Evolutionary conservation across 2,797 vertebrate genomes (phyloP).

Genomic region (Phalloptychus januarius): DNA sequence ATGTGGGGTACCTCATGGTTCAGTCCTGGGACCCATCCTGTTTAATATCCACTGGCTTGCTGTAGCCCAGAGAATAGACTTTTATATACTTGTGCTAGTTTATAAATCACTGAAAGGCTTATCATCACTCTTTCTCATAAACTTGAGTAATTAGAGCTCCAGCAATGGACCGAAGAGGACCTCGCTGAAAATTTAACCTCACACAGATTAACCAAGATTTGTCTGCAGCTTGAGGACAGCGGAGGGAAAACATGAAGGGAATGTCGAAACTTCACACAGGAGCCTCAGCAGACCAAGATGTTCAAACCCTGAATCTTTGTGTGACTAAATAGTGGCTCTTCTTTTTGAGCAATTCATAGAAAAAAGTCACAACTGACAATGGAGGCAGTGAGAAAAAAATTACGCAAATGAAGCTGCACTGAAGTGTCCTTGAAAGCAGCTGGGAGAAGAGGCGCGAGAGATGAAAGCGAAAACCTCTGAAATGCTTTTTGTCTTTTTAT

Average conservation of each 20-base stretch:
- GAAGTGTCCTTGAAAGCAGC: slow-evolving; percentile 61
- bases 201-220: background rate
- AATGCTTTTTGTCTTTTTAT: slow-evolving; percentile 62
- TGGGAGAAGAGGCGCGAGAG: slow-evolving; percentile 34
- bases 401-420: slow-evolving; percentile 14
- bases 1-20: too few species aligned
- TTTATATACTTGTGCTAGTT: too few species aligned
- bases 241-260: background rate
- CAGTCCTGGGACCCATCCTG: too few species aligned
- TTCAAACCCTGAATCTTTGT: background rate
- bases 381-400: slow-evolving; percentile 16
- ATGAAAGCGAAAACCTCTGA: slow-evolving; percentile 45
- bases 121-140: background rate
- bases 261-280: background rate
- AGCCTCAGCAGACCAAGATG: background rate
- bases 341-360: slow-evolving; percentile 20
- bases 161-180: background rate
- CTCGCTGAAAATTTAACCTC: background rate
- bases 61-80: too few species aligned
- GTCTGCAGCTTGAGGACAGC: background rate
- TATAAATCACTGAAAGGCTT: too few species aligned
- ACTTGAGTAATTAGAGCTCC: background rate
- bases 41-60: too few species aligned
- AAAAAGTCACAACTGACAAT: slow-evolving; percentile 35
- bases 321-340: background rate